These are phyloP conservation scores for Ailurus styani DNA, from an alignment of 2,113 vertebrate species.

Conservation along the genomic window DNA sequence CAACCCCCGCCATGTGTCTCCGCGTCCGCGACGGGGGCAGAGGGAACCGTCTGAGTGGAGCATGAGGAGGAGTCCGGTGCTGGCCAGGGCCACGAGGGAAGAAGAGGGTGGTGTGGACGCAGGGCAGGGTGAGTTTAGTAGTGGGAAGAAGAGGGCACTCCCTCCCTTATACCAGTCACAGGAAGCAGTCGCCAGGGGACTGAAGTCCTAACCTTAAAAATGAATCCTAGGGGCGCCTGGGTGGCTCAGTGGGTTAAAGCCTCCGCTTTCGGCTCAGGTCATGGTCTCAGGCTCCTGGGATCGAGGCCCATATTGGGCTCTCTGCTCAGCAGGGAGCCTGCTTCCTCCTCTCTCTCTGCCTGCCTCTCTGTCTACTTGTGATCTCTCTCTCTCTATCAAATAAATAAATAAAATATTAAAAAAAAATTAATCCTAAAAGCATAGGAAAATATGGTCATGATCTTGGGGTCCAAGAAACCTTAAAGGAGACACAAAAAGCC, in stretches of 20 bases:
- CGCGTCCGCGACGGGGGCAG: not conserved
- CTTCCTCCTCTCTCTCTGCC: no score
- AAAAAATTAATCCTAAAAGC: not conserved
- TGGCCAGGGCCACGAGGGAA: not conserved
- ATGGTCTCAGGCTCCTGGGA: no score
- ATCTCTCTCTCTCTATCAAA: no score
- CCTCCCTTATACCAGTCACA: no score
- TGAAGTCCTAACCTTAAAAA: not conserved
- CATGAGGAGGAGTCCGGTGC: not conserved
- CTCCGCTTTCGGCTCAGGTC: no score
- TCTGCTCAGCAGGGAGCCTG: no score
- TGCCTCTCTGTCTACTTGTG: no score
- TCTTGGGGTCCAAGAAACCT: not conserved
- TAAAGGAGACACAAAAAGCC: not conserved
- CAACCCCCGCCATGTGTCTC: rapidly evolving
- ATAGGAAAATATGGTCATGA: not conserved
- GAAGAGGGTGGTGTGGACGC: no score
- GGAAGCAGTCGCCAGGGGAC: not conserved
- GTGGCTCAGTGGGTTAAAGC: no score
- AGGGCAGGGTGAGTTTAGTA: rapidly evolving
- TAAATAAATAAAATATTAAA: no score
- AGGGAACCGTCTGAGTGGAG: not conserved
- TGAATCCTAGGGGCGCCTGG: not conserved
- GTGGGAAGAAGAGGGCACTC: not conserved
- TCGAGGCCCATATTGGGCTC: no score